Evolutionary conservation across 2,888 invertebrate genomes (phyloP).

Genomic region (Melieria crassipennis): DNA sequence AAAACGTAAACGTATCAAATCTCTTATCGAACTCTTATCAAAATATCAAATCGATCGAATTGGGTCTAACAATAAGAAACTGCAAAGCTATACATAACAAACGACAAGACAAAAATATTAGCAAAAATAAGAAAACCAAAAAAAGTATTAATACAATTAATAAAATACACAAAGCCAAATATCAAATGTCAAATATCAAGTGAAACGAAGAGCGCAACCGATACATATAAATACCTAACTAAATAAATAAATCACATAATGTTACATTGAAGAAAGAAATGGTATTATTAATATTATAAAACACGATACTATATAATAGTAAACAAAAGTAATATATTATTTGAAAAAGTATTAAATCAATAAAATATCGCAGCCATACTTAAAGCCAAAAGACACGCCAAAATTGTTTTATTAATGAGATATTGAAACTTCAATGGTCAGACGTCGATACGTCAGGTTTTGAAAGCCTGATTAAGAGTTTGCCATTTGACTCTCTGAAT

Average conservation of each 20-base stretch:
- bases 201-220: slow-evolving; percentile 20
- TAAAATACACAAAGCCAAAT: slow-evolving; percentile 24
- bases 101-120: neutral
- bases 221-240: neutral
- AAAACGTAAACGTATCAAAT: slow-evolving; percentile 30
- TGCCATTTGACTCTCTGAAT: too few species aligned
- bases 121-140: slow-evolving; percentile 1
- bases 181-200: slow-evolving; percentile 22
- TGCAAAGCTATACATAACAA: neutral
- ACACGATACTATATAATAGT: slow-evolving; percentile 59
- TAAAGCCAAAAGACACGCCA: neutral
- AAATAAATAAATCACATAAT: slow-evolving; percentile 44
- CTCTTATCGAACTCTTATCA: slow-evolving; percentile 31
- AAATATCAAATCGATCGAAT: slow-evolving; percentile 30
- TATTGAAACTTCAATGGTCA: too few species aligned
- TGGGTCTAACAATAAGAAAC: slow-evolving; percentile 10
- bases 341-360: slow-evolving; percentile 47
- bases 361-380: slow-evolving; percentile 51
- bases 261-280: slow-evolving; percentile 47
- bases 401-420: neutral
- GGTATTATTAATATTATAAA: slow-evolving; percentile 34
- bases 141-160: neutral
- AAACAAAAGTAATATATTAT: slow-evolving; percentile 46
- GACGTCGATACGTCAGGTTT: too few species aligned
- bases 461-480: too few species aligned